Evolutionary conservation across 2,888 invertebrate genomes (phyloP).

Genomic region (Trachelus tabidus): DNA sequence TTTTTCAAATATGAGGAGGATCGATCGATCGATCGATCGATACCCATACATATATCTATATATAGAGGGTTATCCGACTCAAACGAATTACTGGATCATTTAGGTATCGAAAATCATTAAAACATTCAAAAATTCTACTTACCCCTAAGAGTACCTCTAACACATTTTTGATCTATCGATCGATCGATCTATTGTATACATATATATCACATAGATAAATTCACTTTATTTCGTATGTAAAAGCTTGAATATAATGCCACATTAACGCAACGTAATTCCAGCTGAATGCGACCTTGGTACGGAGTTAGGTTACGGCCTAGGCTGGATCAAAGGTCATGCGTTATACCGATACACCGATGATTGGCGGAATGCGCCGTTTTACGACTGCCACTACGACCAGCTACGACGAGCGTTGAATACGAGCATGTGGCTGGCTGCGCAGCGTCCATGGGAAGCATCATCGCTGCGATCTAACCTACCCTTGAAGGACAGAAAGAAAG

Average conservation of each 20-base stretch:
- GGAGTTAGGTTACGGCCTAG: constrained; percentile 5
- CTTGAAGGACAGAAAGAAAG: not conserved
- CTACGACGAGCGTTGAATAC: not conserved
- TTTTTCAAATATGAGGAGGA: not conserved
- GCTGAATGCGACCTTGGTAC: not conserved
- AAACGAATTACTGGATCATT: not conserved
- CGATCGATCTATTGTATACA: not conserved
- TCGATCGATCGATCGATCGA: constrained; percentile 6
- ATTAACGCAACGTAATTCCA: not conserved
- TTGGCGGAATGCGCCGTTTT: constrained; percentile 52
- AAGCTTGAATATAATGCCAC: not conserved
- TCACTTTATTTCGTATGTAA: not conserved
- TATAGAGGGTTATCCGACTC: not conserved
- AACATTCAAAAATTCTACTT: not conserved
- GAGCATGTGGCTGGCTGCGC: not conserved
- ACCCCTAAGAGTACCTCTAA: not conserved
- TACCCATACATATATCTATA: not conserved
- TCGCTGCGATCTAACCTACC: not conserved
- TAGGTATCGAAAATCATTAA: not conserved
- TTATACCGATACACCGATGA: constrained; percentile 40
- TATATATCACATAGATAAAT: not conserved
- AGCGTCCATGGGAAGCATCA: not conserved
- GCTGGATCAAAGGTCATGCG: constrained; percentile 30
- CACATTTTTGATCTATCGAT: not conserved
- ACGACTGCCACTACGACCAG: constrained; percentile 33